Evolutionary conservation across 2,888 invertebrate species (phyloP).

Genomic region (Matsumyia berberina): DNA sequence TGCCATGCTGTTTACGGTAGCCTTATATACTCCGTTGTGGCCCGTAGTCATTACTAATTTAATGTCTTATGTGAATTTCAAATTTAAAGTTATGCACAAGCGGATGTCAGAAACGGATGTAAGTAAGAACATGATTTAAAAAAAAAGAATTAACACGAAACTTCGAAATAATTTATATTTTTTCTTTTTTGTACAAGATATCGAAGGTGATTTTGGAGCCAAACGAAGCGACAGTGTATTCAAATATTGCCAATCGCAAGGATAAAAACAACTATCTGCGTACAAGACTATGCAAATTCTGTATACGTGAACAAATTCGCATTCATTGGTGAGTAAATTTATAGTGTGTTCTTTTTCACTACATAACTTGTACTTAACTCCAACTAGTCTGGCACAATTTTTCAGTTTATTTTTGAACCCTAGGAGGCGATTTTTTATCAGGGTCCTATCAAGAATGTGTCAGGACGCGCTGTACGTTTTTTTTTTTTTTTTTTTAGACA

Average conservation of each 20-base stretch:
- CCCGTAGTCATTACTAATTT: conserved; percentile 80
- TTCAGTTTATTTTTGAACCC: too few relatives aligned
- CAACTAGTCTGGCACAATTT: too few relatives aligned
- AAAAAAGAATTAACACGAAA: too few relatives aligned
- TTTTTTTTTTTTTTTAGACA: too few relatives aligned
- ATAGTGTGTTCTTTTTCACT: too few relatives aligned
- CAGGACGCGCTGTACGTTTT: too few relatives aligned
- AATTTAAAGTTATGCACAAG: conserved; percentile 78
- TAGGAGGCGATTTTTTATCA: too few relatives aligned
- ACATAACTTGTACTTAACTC: too few relatives aligned
- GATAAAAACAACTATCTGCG: conserved; percentile 76
- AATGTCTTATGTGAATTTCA: conserved; percentile 80
- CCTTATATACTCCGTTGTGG: conserved; percentile 80
- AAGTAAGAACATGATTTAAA: too few relatives aligned
- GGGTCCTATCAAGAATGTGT: too few relatives aligned
- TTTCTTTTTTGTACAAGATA: conserved; percentile 5
- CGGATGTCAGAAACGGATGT: conserved; percentile 79
- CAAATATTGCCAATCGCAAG: not conserved
- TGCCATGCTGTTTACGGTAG: conserved; percentile 78
- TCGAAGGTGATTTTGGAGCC: conserved; percentile 43
- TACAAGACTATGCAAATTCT: conserved; percentile 77
- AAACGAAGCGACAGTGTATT: conserved; percentile 9
- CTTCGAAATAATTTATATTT: too few relatives aligned
- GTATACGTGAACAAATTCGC: conserved; percentile 78
- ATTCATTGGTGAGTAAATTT: conserved; percentile 77